Conservation (phyloP, 2,888 invertebrate genomes). For the Heliconius erato region DNA sequence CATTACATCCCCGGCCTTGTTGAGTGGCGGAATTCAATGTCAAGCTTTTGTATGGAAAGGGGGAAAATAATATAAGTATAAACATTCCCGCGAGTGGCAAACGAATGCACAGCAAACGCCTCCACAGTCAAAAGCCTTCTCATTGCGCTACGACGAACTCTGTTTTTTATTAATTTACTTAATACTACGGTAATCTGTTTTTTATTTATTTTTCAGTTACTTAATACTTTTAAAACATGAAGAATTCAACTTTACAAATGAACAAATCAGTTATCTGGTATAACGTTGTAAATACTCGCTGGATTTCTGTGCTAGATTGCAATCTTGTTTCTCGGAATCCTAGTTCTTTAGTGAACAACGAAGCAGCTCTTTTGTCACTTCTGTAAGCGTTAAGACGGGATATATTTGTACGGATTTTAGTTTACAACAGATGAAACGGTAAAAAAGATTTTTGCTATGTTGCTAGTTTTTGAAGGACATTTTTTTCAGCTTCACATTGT, state of each 20-base stretch:
- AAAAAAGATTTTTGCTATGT: neutral
- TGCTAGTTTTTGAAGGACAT: neutral
- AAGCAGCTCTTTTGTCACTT: constrained; percentile 6
- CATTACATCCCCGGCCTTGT: neutral
- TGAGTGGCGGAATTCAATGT: no score
- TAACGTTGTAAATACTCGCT: neutral
- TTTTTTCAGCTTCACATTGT: neutral
- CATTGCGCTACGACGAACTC: no score
- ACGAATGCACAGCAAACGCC: no score
- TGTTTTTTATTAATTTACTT: no score
- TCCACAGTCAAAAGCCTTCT: no score
- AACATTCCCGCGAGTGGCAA: no score
- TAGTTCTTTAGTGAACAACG: constrained; percentile 4
- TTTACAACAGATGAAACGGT: neutral
- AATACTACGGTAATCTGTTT: no score
- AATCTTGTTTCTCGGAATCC: constrained; percentile 14
- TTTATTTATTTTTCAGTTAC: no score
- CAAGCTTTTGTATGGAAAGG: no score
- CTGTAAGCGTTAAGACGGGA: constrained; percentile 15
- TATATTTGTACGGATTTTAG: neutral
- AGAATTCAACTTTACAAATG: neutral
- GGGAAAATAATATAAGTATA: no score
- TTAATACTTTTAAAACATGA: neutral
- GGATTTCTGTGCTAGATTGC: neutral
- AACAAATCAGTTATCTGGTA: neutral